phyloP scores from a whole-genome alignment of 2,888 invertebrate genomes.

The Chrysolina oricalcia region DNA sequence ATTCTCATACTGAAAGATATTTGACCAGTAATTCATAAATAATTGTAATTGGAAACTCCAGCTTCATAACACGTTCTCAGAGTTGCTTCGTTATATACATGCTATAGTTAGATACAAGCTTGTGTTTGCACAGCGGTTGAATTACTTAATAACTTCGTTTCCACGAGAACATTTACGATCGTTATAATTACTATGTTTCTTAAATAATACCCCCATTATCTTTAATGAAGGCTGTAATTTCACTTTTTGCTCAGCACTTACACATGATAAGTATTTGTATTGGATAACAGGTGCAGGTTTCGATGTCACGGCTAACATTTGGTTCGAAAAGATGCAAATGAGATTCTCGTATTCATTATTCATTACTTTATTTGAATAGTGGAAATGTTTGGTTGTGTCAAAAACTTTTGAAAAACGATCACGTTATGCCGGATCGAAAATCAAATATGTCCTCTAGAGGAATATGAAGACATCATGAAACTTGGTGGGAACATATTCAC shows the following conservation, averaged over 20 bases:
- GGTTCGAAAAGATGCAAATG: too few species aligned
- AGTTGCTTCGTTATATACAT: conserved; percentile 28
- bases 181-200: conserved; percentile 27
- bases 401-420: too few species aligned
- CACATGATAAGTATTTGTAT: neutral
- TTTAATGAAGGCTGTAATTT: conserved; percentile 26
- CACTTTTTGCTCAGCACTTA: neutral
- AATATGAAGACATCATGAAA: too few species aligned
- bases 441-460: too few species aligned
- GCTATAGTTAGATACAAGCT: conserved; percentile 22
- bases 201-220: conserved; percentile 26
- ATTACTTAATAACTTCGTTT: conserved; percentile 34
- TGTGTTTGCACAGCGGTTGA: conserved; percentile 24
- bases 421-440: too few species aligned
- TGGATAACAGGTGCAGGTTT: neutral
- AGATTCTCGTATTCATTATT: too few species aligned
- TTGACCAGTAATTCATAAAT: conserved; percentile 6
- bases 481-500: too few species aligned
- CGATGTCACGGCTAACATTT: too few species aligned
- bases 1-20: neutral
- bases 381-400: neutral
- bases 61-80: neutral
- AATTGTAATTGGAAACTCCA: conserved; percentile 16
- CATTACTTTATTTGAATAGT: neutral
- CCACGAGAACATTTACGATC: conserved; percentile 27